These are phyloP conservation scores for Bombus waltoni DNA, from an alignment of 1,140 invertebrate genomes.

Conservation along the genomic window DNA sequence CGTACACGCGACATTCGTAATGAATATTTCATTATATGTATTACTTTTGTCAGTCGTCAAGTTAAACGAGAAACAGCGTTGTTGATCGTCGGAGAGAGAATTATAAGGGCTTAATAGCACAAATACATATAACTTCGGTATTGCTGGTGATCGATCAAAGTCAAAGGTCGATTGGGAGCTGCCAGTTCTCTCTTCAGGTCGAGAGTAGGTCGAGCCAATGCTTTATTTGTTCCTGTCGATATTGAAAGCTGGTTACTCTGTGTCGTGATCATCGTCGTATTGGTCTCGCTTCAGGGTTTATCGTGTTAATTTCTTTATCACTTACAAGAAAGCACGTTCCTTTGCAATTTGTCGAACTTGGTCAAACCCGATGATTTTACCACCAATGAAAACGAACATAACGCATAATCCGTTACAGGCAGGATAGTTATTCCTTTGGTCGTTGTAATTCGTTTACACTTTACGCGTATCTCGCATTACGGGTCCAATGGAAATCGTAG, in stretches of 20 bases:
- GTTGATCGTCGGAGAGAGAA: constrained; percentile 17
- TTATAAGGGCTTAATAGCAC: constrained; percentile 61
- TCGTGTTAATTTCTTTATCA: constrained; percentile 52
- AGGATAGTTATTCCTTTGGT: background rate
- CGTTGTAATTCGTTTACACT: background rate
- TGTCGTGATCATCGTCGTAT: constrained; percentile 50
- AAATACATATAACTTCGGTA: constrained; percentile 46
- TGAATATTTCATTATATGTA: constrained; percentile 33
- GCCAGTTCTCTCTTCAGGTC: constrained; percentile 43
- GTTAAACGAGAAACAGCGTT: background rate
- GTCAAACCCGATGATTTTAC: no score
- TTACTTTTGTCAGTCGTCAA: constrained; percentile 10
- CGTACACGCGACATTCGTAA: background rate
- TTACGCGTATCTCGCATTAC: no score
- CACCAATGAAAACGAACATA: no score
- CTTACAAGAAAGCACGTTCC: constrained; percentile 8
- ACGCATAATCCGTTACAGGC: no score
- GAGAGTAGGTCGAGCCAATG: constrained; percentile 44
- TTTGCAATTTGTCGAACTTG: constrained; percentile 12
- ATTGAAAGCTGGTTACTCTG: constrained; percentile 52
- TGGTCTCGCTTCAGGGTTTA: constrained; percentile 25
- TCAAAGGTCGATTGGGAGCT: constrained; percentile 65
- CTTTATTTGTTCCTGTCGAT: constrained; percentile 69
- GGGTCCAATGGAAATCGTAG: background rate
- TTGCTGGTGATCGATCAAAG: constrained; percentile 65